phyloP scores from a whole-genome alignment of 1,140 invertebrate species.

The Pseudomyrmex cubaensis region DNA sequence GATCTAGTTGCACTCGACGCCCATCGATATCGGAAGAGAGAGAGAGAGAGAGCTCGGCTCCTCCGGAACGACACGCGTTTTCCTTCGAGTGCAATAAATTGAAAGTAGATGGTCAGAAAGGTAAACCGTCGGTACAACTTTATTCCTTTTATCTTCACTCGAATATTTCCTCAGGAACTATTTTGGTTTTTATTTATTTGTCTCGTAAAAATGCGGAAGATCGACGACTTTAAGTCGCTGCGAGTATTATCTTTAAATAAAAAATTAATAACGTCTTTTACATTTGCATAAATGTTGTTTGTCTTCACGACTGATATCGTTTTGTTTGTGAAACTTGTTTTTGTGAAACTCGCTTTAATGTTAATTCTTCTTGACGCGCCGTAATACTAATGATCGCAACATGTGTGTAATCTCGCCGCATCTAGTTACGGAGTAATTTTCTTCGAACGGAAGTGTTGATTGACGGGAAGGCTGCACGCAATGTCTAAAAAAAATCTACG shows the following conservation, averaged over 20 bases:
- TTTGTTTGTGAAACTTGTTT: not conserved
- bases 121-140: no score
- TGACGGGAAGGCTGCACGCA: slow-evolving; percentile 21
- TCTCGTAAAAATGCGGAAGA: not conserved
- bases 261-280: not conserved
- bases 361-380: not conserved
- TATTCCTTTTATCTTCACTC: slow-evolving; percentile 4
- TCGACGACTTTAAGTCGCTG: not conserved
- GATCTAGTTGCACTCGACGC: slow-evolving; percentile 43
- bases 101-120: not conserved
- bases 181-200: not conserved
- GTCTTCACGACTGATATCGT: no score
- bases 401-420: not conserved
- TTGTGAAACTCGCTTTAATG: not conserved
- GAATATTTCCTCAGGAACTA: not conserved
- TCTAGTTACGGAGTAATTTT: slow-evolving; percentile 14
- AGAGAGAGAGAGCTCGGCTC: no score
- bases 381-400: not conserved
- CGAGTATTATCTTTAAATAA: not conserved
- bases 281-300: no score
- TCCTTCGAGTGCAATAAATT: slow-evolving; percentile 4
- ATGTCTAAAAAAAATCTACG: not conserved
- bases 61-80: slow-evolving; percentile 12
- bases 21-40: slow-evolving; percentile 17
- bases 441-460: slow-evolving; percentile 48